phyloP scores from a whole-genome alignment of 2,797 vertebrate genomes.

The Hipposideros larvatus region DNA sequence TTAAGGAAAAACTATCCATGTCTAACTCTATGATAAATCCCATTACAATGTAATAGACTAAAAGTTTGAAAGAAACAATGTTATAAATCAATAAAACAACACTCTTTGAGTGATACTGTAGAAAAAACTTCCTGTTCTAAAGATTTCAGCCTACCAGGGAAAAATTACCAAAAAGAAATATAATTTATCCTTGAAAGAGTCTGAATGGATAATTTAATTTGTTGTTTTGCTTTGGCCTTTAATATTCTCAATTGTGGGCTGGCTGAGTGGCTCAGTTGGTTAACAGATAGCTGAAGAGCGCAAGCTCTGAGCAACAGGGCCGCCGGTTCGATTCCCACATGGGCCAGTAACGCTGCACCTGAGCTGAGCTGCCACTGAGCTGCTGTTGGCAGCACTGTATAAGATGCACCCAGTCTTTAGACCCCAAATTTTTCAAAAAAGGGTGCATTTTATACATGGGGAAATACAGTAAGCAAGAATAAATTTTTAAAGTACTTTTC shows the following conservation, averaged over 20 bases:
- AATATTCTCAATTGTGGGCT: not conserved
- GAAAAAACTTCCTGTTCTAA: not conserved
- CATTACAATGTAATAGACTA: not conserved
- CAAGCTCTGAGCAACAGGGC: no score
- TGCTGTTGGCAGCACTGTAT: no score
- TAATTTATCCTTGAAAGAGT: not conserved
- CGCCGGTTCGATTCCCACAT: no score
- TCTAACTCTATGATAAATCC: not conserved
- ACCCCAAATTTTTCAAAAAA: no score
- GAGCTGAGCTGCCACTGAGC: no score
- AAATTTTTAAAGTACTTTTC: conserved; percentile 29
- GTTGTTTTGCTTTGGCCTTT: not conserved
- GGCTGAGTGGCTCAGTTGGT: no score
- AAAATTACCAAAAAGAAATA: conserved; percentile 24
- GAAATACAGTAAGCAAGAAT: not conserved
- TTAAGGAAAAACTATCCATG: not conserved
- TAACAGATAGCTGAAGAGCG: no score
- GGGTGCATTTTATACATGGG: no score
- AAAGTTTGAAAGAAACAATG: not conserved
- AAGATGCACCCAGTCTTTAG: no score
- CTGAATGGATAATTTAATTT: conserved; percentile 30
- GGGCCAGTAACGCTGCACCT: no score
- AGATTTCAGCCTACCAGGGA: not conserved
- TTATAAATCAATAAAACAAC: not conserved
- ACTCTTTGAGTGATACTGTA: not conserved